Conservation (phyloP, 2,113 vertebrate genomes). For the Physeter macrocephalus region DNA sequence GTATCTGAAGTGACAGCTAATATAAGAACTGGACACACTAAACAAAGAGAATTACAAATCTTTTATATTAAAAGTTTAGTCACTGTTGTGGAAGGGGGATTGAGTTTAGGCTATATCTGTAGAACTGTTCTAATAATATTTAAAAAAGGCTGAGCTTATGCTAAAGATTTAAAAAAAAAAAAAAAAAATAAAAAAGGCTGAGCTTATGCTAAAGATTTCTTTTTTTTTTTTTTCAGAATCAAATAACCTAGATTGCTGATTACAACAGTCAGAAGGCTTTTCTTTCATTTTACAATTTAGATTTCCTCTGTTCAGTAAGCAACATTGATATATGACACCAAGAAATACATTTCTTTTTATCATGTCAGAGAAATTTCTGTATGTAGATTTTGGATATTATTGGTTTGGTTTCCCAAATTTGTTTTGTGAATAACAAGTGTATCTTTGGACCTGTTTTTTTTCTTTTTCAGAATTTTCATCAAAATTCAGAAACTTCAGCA, state of each 20-base stretch:
- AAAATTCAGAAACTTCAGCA: conserved; percentile 35
- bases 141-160: not conserved
- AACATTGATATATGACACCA: not conserved
- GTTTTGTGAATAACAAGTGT: not conserved
- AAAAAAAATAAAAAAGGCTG: not conserved
- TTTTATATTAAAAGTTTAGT: not conserved
- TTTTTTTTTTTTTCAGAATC: not conserved
- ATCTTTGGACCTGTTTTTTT: not conserved
- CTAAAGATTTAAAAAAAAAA: too few relatives aligned
- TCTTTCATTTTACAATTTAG: not conserved
- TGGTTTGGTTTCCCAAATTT: not conserved
- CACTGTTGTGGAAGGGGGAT: not conserved
- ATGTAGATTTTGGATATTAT: not conserved
- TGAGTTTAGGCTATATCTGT: not conserved
- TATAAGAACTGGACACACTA: not conserved
- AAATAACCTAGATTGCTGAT: not conserved
- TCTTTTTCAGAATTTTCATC: conserved; percentile 53
- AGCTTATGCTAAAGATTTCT: not conserved
- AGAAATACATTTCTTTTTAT: not conserved
- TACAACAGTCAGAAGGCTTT: not conserved
- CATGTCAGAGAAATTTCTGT: not conserved
- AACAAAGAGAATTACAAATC: not conserved
- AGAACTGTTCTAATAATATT: not conserved
- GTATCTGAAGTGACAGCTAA: not conserved
- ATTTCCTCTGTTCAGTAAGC: not conserved